Base-by-base conservation (phyloP, 2,797 vertebrate genomes). In the Okamejei kenojei region DNA sequence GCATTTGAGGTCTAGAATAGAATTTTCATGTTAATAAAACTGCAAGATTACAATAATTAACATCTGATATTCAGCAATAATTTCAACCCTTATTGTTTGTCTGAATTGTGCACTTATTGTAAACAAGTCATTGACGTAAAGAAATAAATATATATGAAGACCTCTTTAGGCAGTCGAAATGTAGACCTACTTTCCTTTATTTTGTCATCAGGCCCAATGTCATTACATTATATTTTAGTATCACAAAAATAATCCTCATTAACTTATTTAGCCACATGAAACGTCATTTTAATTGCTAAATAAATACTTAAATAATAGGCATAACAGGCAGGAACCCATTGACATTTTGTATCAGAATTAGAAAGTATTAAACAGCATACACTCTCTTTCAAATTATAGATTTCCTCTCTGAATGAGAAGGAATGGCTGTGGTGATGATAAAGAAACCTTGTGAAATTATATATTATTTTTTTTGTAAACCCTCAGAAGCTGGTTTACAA, bases 31-130 rank as follows among this genome's bases (percentile, higher is more conserved):
- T 92, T 76, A 26, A 74, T 74, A 73, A 74, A 92, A 74, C 35
- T 74, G 45, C 23, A 92, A 74, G 23, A 92, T 92, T 92, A 45
- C 26, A 74, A 92, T 74, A 92, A 92, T 92, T 92, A 74, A 74
- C 71, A 92, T 92, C 90, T 92, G 74, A 26, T 74, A 92, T 45
- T 73, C 32, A 71, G 90, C 71, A 92, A 74, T 73, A 88, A 88
- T 88, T 68, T n/a, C 84, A 88, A 88, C 84, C 61, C 84, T 35
- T 88, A 68, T 32, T 68, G 61, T 21, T 65, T 10, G 32, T 32
- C 61, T 88, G 15, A 76, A 76, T 15, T 45, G 38, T 74, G 29
- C 19, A 91, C 11, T 91, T 76, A 73, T 73, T 73, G 71, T 74
- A 38, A 73, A 45, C 9, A 35, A 91, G 35, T 92, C 10, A 74